These are phyloP conservation scores for Thalassophryne amazonica DNA, from an alignment of 2,797 vertebrate genomes.

Conservation along the genomic window DNA sequence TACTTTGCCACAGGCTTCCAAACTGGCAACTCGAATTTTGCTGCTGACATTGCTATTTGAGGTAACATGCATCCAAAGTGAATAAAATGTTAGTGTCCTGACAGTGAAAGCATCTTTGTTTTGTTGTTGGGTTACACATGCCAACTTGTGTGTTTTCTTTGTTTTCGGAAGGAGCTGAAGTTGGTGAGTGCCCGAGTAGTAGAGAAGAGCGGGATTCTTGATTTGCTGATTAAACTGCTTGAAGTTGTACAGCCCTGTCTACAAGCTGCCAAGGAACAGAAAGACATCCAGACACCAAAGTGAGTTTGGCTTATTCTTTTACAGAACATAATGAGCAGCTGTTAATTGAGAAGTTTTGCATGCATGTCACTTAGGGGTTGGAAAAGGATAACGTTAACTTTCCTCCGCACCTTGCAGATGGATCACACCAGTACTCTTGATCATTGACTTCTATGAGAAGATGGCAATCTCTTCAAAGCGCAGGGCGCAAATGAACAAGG, in stretches of 20 bases:
- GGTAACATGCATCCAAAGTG: conserved; percentile 64
- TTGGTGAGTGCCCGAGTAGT: conserved; percentile 90
- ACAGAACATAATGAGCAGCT: too few relatives aligned
- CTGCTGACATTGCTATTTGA: conserved; percentile 92
- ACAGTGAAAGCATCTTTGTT: neutral
- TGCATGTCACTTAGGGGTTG: too few relatives aligned
- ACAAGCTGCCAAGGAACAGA: conserved; percentile 95
- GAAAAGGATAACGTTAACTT: too few relatives aligned
- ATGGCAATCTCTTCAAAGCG: conserved; percentile 93
- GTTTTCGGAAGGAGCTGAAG: conserved; percentile 84
- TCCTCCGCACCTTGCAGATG: conserved; percentile 78
- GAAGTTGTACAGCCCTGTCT: conserved; percentile 95
- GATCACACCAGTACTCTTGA: conserved; percentile 93
- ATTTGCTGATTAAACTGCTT: conserved; percentile 92
- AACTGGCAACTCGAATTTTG: conserved; percentile 91
- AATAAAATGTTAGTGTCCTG: neutral
- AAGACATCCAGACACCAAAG: conserved; percentile 96
- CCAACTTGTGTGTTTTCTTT: neutral
- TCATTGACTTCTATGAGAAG: conserved; percentile 97
- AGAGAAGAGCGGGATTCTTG: conserved; percentile 91
- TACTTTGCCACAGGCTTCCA: conserved; percentile 92
- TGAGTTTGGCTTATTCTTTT: conserved; percentile 65
- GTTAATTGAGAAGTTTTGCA: too few relatives aligned
- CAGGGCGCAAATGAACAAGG: conserved; percentile 95
- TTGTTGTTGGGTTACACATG: neutral